phyloP scores from a whole-genome alignment of 2,888 invertebrate genomes.

The Eupithecia vulgata region DNA sequence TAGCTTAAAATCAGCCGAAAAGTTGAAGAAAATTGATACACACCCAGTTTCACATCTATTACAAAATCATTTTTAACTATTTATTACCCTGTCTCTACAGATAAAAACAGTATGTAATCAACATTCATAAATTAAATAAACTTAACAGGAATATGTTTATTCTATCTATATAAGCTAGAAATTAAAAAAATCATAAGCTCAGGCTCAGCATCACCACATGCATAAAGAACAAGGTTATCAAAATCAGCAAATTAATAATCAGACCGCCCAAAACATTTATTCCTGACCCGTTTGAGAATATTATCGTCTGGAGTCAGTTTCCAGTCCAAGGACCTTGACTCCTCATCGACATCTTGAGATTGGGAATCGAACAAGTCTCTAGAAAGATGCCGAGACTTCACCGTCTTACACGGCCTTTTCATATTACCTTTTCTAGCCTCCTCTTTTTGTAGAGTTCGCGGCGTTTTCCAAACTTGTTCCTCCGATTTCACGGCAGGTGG shows the following conservation, averaged over 20 bases:
- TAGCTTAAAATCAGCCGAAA: conserved; percentile 26
- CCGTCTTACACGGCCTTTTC: conserved; percentile 50
- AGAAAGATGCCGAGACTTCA: conserved; percentile 61
- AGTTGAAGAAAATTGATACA: conserved; percentile 24
- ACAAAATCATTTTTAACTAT: conserved; percentile 48
- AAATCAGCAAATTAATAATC: conserved; percentile 56
- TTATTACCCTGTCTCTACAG: conserved; percentile 73
- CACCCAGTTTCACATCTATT: conserved; percentile 37
- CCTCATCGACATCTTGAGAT: conserved; percentile 67
- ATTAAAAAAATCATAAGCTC: conserved; percentile 14
- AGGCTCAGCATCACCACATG: conserved; percentile 21
- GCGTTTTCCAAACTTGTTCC: conserved; percentile 63
- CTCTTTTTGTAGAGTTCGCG: conserved; percentile 50
- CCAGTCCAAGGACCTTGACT: conserved; percentile 61
- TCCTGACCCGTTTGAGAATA: conserved; percentile 66
- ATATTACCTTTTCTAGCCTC: conserved; percentile 44
- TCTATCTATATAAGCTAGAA: conserved; percentile 44
- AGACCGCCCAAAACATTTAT: conserved; percentile 70
- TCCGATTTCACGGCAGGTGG: conserved; percentile 58
- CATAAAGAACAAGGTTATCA: conserved; percentile 19
- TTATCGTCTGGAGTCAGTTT: conserved; percentile 69
- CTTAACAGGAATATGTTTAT: conserved; percentile 52
- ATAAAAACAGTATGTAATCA: conserved; percentile 50
- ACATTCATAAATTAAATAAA: conserved; percentile 52
- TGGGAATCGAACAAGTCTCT: conserved; percentile 75